A percentile compares a stretch with the other conserved stretches of the same genome.
Conservation (phyloP, 2,888 invertebrate species). For the Parthenolecanium corni region DNA sequence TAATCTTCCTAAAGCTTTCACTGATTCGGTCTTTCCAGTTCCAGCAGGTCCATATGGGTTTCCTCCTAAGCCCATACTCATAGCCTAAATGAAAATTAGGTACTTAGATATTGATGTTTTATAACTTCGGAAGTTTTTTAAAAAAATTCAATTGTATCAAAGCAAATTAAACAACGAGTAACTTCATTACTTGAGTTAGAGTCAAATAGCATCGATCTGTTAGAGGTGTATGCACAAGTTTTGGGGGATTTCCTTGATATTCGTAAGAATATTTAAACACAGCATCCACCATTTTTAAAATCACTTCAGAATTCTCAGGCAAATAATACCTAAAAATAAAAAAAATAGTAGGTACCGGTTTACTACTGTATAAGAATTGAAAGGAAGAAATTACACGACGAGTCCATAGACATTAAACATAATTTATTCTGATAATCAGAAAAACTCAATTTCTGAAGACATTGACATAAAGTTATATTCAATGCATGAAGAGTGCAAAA, state of each 20-base stretch:
- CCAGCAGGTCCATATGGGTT: slow-evolving; percentile 99
- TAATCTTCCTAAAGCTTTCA: slow-evolving; percentile 83
- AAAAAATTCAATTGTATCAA: too few species aligned
- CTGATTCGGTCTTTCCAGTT: slow-evolving; percentile 97
- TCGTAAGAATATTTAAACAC: slow-evolving; percentile 94
- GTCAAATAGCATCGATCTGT: slow-evolving; percentile 97
- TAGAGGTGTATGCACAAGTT: slow-evolving; percentile 87
- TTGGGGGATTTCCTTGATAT: slow-evolving; percentile 91
- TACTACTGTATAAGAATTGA: not conserved
- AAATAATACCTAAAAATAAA: slow-evolving; percentile 29
- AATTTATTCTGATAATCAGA: too few species aligned
- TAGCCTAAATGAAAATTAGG: slow-evolving; percentile 48
- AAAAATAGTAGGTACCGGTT: slow-evolving; percentile 17
- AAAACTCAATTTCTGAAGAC: too few species aligned
- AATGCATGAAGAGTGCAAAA: too few species aligned
- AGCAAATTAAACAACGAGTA: too few species aligned
- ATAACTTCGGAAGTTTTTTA: too few species aligned
- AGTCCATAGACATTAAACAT: not conserved
- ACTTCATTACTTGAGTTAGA: slow-evolving; percentile 78
- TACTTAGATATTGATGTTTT: too few species aligned
- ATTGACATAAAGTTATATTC: too few species aligned
- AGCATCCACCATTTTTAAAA: slow-evolving; percentile 82
- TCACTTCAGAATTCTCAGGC: slow-evolving; percentile 46
- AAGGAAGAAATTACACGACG: not conserved
- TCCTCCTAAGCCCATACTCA: slow-evolving; percentile 91